Percentiles rank a stretch among this genome's conserved stretches.
These are phyloP conservation scores for Phaethon lepturus DNA, from an alignment of 2,113 vertebrate species.

Conservation along the genomic window DNA sequence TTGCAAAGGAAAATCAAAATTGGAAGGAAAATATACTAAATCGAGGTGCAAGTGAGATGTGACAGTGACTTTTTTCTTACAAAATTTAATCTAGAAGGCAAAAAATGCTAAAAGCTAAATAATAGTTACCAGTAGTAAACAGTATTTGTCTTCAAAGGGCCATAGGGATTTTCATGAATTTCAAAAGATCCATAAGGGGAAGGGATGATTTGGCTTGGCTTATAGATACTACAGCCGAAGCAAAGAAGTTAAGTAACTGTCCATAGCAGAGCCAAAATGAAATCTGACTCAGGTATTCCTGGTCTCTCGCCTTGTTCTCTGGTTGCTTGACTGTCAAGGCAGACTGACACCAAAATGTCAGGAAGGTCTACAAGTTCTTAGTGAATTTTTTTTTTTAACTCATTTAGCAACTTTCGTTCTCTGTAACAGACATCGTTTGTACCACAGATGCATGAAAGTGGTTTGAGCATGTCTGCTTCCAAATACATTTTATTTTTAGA, in stretches of 20 bases:
- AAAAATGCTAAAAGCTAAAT: neutral
- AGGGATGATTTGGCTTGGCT: neutral
- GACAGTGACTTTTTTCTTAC: neutral
- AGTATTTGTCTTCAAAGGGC: neutral
- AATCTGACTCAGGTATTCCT: neutral
- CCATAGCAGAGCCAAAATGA: neutral
- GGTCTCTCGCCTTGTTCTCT: neutral
- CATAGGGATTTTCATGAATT: neutral
- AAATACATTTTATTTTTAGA: conserved; percentile 35
- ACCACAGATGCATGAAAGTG: neutral
- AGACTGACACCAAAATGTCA: neutral
- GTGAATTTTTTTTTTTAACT: neutral
- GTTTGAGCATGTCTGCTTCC: conserved; percentile 3
- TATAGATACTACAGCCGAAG: neutral
- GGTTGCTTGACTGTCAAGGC: neutral
- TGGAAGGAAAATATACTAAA: neutral
- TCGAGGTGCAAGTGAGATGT: neutral
- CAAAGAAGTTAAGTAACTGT: neutral
- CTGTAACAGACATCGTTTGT: neutral
- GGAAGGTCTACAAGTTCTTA: neutral
- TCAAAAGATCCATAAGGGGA: neutral
- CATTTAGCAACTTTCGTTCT: neutral
- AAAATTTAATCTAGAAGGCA: neutral
- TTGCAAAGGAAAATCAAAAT: neutral
- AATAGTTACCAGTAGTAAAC: neutral